Percentiles rank a stretch among this genome's conserved stretches.
These are phyloP conservation scores for Stictocephala bisonia DNA, from an alignment of 2,888 invertebrate genomes.

Conservation along the genomic window DNA sequence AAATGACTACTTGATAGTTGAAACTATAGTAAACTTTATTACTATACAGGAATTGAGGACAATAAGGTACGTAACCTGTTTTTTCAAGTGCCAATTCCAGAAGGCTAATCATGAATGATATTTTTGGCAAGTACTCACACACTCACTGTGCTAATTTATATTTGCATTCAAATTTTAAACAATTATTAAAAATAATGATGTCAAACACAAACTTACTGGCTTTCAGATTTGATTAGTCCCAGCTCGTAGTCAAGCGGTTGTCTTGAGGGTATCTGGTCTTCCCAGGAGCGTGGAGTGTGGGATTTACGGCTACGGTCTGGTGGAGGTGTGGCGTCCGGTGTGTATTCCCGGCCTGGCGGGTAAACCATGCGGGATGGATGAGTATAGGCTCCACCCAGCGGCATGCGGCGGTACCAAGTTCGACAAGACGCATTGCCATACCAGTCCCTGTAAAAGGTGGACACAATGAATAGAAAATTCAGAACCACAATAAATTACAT, in stretches of 20 bases:
- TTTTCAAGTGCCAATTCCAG: too few species aligned
- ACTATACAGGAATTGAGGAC: too few species aligned
- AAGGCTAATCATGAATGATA: too few species aligned
- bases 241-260: slow-evolving; percentile 88
- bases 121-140: too few species aligned
- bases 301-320: slow-evolving; percentile 65
- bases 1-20: too few species aligned
- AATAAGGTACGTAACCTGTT: too few species aligned
- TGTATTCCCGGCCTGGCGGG: slow-evolving; percentile 85
- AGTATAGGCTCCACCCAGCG: slow-evolving; percentile 85
- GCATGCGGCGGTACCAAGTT: slow-evolving; percentile 86
- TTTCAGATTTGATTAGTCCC: slow-evolving; percentile 82
- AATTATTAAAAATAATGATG: too few species aligned
- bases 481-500: too few species aligned
- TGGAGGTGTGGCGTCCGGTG: slow-evolving; percentile 79
- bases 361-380: slow-evolving; percentile 96
- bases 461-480: too few species aligned
- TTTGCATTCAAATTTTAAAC: too few species aligned
- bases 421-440: slow-evolving; percentile 89
- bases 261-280: slow-evolving; percentile 78
- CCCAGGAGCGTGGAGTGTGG: slow-evolving; percentile 70
- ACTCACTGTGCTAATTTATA: too few species aligned
- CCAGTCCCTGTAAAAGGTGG: slow-evolving; percentile 80
- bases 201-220: slow-evolving; percentile 86
- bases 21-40: too few species aligned